Evolutionary conservation across 2,797 vertebrate species (phyloP).

Genomic region (Hemitrygon akajei): DNA sequence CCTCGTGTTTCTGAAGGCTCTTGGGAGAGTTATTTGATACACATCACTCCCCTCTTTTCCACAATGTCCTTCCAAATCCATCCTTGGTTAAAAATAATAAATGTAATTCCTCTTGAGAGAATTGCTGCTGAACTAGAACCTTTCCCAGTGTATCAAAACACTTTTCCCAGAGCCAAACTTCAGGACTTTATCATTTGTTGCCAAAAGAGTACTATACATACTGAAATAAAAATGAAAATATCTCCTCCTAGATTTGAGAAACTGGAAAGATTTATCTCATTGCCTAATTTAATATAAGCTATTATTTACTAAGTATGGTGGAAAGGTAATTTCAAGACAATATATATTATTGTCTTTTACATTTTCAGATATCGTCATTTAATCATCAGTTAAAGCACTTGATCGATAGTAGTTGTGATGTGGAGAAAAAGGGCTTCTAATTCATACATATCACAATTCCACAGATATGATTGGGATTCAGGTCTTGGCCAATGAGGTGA

Average conservation of each 20-base stretch:
- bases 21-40: not conserved
- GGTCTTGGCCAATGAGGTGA: no score
- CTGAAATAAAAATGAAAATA: not conserved
- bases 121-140: not conserved
- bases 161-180: not conserved
- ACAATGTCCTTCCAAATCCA: not conserved
- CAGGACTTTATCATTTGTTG: not conserved
- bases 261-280: not conserved
- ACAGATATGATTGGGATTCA: not conserved
- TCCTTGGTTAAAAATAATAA: no score
- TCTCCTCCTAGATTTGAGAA: not conserved
- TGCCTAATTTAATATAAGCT: not conserved
- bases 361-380: not conserved
- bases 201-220: not conserved
- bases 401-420: not conserved
- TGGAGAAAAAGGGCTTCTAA: not conserved
- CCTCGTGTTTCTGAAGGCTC: not conserved
- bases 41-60: not conserved
- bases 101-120: not conserved
- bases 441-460: not conserved
- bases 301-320: not conserved
- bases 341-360: not conserved
- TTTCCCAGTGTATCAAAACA: not conserved
- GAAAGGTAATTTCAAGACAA: not conserved
- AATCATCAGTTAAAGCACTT: not conserved